Base-by-base conservation (phyloP, 2,113 vertebrate genomes). In the Xiphorhynchus elegans region DNA sequence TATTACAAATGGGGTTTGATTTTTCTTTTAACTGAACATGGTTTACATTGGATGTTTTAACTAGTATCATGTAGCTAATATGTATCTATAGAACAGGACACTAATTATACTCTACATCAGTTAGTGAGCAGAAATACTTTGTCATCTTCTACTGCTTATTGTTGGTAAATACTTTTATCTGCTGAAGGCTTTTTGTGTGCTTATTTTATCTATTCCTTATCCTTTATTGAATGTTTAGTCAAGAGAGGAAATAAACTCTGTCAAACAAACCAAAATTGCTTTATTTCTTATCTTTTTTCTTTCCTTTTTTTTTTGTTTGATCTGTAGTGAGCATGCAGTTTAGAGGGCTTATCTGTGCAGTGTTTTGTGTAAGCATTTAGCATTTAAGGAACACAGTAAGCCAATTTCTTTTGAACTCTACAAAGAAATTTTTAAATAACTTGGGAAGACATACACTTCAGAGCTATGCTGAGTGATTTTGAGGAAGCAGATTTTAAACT, bases 401-500 rank as follows among this genome's bases (percentile, higher is more conserved):
- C 47, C n/a, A 46, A 19, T 37, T 60, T 40, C 63, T 86, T 94
- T 74, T 84, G 73, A 91, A 66, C 47, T 52, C 15, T 75, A 9
- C 53, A 80, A 70, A 69, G 78, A 18, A 55, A 49, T 73, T 67
- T 53, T 59, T 81, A 92, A 86, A 47, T 80, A 58, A 67, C 42
- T 74, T 50, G 6, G 3, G 33, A 81, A 69, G n/a, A 20, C 40
- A 28, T 17, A 58, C 46, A 66, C 18, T 58, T 69, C 76, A 62
- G 40, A 69, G 9, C 47, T 84, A 11, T 10, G 10, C 33, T 69
- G 44, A 74, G 47, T 84, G n/a, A 21, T 87, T 94, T 84, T 78
- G 59, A 50, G 56, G 50, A 93, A 85, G 14, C 49, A 78, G 25
- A 28, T 62, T 89, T 59, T 97, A 77, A 97, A 91, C 24, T 58